phyloP scores from a whole-genome alignment of 2,797 vertebrate genomes.

The Macroramphosus scolopax region DNA sequence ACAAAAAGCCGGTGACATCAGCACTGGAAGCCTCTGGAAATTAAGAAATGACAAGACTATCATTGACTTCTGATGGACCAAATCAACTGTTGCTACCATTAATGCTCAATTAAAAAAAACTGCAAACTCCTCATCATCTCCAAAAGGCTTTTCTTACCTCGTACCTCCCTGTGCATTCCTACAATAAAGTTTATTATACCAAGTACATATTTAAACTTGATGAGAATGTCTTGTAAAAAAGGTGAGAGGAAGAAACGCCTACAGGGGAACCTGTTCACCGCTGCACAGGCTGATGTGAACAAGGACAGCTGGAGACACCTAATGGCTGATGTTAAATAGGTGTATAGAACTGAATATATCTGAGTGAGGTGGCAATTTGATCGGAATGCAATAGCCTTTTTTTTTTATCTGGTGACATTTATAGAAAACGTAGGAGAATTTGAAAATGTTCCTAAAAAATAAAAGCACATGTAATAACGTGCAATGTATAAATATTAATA shows the following conservation, averaged over 20 bases:
- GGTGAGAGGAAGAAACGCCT: too few relatives aligned
- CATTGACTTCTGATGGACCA: slow-evolving; percentile 74
- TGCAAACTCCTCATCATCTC: neutral
- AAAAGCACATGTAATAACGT: too few relatives aligned
- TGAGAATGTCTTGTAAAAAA: too few relatives aligned
- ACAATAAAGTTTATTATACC: too few relatives aligned
- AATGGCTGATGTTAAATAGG: slow-evolving; percentile 39
- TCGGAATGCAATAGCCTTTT: too few relatives aligned
- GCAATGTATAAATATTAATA: neutral
- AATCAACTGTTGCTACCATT: slow-evolving; percentile 28
- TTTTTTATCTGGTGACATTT: neutral
- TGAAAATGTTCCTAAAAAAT: too few relatives aligned
- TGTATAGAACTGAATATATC: too few relatives aligned
- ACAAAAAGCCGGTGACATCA: slow-evolving; percentile 69
- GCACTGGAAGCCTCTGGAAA: slow-evolving; percentile 41
- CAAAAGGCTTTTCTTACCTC: slow-evolving; percentile 1
- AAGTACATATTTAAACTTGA: too few relatives aligned
- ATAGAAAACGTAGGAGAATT: too few relatives aligned
- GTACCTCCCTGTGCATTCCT: neutral
- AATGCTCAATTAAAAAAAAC: slow-evolving; percentile 15
- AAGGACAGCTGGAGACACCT: slow-evolving; percentile 51
- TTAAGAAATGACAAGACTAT: slow-evolving; percentile 38
- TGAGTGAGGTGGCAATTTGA: too few relatives aligned
- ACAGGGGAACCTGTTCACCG: too few relatives aligned
- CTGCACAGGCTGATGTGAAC: slow-evolving; percentile 19